These are phyloP conservation scores for Asbolus verrucosus DNA, from an alignment of 1,140 invertebrate species.

Conservation along the genomic window DNA sequence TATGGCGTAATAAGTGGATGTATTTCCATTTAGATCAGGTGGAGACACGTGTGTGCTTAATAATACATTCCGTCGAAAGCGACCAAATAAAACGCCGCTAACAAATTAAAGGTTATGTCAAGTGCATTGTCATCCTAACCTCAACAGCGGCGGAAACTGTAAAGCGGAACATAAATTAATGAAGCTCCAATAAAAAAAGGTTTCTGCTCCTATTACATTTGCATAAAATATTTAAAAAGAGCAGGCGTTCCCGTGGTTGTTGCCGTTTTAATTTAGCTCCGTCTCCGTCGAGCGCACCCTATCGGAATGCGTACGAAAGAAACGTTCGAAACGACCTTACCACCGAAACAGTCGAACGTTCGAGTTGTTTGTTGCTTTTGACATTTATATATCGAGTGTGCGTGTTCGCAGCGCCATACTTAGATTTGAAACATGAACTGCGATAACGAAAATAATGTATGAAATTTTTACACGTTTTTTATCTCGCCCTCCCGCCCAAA, in stretches of 20 bases:
- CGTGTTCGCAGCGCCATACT: conserved; percentile 22
- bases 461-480: conserved; percentile 36
- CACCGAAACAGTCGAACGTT: conserved; percentile 26
- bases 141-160: conserved; percentile 1
- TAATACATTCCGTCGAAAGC: too few relatives aligned
- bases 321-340: too few relatives aligned
- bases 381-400: conserved; percentile 36
- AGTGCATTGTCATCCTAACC: too few relatives aligned
- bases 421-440: conserved; percentile 33
- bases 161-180: not conserved
- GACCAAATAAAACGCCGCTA: not conserved
- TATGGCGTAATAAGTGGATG: too few relatives aligned
- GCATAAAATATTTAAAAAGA: conserved; percentile 8
- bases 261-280: conserved; percentile 1
- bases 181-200: not conserved
- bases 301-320: too few relatives aligned
- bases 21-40: too few relatives aligned
- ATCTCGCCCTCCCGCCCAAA: not conserved
- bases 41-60: too few relatives aligned
- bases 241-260: not conserved
- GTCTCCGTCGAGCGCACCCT: too few relatives aligned
- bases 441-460: conserved; percentile 21
- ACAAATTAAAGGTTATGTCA: not conserved
- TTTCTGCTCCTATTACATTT: too few relatives aligned
- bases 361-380: conserved; percentile 31